phyloP scores from a whole-genome alignment of 2,888 invertebrate species.

The Leptopilina syphax region DNA sequence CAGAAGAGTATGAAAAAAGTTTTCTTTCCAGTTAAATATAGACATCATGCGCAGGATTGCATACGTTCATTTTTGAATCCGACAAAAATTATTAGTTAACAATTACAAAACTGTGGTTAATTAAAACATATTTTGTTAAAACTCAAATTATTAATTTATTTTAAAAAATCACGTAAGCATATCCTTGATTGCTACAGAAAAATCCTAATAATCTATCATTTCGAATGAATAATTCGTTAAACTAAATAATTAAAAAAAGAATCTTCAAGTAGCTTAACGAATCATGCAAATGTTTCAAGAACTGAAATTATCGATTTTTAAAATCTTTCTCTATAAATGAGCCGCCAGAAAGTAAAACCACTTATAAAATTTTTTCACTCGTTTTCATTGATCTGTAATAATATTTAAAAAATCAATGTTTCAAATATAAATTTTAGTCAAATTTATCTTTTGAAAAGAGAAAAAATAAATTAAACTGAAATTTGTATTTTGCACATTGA shows the following conservation, averaged over 20 bases:
- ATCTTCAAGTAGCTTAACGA: too few species aligned
- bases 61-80: neutral
- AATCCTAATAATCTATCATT: neutral
- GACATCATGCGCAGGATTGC: neutral
- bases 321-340: neutral
- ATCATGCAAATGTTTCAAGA: neutral
- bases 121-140: constrained; percentile 1
- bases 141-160: neutral
- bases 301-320: constrained; percentile 1
- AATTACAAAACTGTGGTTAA: neutral
- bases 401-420: neutral
- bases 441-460: too few species aligned
- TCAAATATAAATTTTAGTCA: too few species aligned
- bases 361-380: too few species aligned
- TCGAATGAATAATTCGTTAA: neutral
- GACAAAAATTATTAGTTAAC: neutral
- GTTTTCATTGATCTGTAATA: too few species aligned
- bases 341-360: too few species aligned
- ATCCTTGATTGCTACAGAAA: neutral
- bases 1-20: neutral
- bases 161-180: constrained; percentile 39
- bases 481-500: too few species aligned
- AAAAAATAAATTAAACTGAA: too few species aligned
- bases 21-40: neutral
- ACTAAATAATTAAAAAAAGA: neutral